Evolutionary conservation across 1,140 invertebrate genomes (phyloP).

Genomic region (Macrocentrus cingulum): DNA sequence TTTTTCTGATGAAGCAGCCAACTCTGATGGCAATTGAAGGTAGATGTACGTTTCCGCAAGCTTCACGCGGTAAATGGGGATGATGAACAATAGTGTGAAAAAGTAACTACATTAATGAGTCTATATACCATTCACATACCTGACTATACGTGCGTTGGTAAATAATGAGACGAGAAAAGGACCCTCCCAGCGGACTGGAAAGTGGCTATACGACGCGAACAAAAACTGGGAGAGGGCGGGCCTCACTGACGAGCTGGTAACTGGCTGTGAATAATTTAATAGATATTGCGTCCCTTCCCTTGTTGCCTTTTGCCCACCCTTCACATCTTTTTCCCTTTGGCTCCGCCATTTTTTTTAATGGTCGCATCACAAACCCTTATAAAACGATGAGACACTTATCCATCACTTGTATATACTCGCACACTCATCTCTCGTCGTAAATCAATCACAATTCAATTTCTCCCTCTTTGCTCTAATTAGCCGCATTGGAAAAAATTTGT

Average conservation of each 20-base stretch:
- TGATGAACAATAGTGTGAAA: too few relatives aligned
- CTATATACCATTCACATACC: too few relatives aligned
- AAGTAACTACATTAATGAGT: too few relatives aligned
- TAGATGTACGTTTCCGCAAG: too few relatives aligned
- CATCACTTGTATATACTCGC: too few relatives aligned
- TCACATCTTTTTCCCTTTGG: conserved; percentile 6
- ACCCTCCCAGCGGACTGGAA: conserved; percentile 21
- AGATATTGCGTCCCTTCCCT: conserved; percentile 34
- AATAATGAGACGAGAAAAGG: conserved; percentile 23
- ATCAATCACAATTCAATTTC: too few relatives aligned
- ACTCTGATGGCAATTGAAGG: too few relatives aligned
- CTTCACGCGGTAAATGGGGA: too few relatives aligned
- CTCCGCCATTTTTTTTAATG: not conserved
- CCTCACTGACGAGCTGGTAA: conserved; percentile 43
- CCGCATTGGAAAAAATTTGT: too few relatives aligned
- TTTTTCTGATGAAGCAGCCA: too few relatives aligned
- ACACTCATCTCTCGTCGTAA: too few relatives aligned
- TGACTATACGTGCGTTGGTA: not conserved
- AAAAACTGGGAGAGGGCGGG: conserved; percentile 37
- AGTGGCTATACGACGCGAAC: conserved; percentile 18
- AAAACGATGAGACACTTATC: not conserved
- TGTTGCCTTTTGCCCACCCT: conserved; percentile 19
- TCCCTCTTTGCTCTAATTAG: too few relatives aligned
- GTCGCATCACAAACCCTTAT: not conserved
- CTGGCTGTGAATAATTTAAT: conserved; percentile 48